Conservation (phyloP, 2,797 vertebrate genomes). For the Rhinella marina region DNA sequence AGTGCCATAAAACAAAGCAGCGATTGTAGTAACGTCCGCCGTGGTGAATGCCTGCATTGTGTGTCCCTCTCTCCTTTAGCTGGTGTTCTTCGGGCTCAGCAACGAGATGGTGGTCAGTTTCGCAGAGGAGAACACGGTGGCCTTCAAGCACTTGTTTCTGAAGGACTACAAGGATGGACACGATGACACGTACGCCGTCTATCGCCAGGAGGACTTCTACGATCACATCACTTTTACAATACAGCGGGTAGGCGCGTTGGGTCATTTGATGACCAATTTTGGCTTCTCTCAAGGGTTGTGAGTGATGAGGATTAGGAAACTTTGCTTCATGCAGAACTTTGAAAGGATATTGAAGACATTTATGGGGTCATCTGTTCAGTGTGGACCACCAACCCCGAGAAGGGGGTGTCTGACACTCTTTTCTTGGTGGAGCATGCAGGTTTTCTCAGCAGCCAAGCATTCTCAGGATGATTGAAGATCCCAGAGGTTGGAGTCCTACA, state of each 20-base stretch:
- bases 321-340: too few species aligned
- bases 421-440: background rate
- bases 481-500: too few species aligned
- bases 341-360: too few species aligned
- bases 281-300: background rate
- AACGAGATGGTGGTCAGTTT: slow-evolving; percentile 97
- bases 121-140: slow-evolving; percentile 89
- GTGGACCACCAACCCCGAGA: too few species aligned
- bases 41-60: background rate
- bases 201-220: slow-evolving; percentile 85
- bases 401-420: too few species aligned
- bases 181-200: slow-evolving; percentile 82
- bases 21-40: background rate
- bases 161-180: slow-evolving; percentile 86
- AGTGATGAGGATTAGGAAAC: background rate
- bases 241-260: slow-evolving; percentile 76
- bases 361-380: too few species aligned
- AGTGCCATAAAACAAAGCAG: background rate
- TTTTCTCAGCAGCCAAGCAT: too few species aligned
- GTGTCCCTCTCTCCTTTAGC: slow-evolving; percentile 72
- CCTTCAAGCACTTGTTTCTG: slow-evolving; percentile 93
- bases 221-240: slow-evolving; percentile 85
- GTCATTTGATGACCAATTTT: background rate
- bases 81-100: slow-evolving; percentile 92
- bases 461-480: too few species aligned